These are phyloP conservation scores for Ridgeia piscesae DNA, from an alignment of 1,140 invertebrate species.

Conservation along the genomic window DNA sequence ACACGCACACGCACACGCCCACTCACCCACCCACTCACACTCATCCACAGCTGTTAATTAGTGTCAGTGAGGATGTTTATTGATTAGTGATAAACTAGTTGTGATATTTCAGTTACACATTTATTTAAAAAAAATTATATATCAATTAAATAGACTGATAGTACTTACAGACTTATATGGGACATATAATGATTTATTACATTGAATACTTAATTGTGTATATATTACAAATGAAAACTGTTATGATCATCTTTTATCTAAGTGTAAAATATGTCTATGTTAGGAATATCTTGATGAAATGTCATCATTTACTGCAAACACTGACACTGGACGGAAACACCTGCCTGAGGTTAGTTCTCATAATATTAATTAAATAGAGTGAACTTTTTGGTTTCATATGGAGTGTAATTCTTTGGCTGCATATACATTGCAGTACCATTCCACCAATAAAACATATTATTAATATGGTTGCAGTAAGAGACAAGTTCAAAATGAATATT, in stretches of 20 bases:
- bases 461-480: neutral
- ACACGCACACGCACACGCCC: neutral
- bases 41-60: neutral
- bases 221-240: neutral
- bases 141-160: neutral
- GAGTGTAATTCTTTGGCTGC: too few species aligned
- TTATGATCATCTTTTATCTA: neutral
- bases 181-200: neutral
- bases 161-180: neutral
- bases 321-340: neutral
- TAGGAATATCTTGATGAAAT: neutral
- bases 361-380: neutral
- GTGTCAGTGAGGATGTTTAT: neutral
- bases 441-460: neutral
- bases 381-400: too few species aligned
- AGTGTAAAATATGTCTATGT: neutral
- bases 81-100: neutral
- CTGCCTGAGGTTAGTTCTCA: neutral
- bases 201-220: neutral
- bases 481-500: neutral
- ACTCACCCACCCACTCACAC: neutral
- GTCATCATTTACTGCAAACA: neutral
- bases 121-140: neutral
- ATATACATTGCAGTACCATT: neutral
- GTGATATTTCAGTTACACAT: neutral